Conservation (phyloP, 2,113 vertebrate species). For the Bucco capensis region DNA sequence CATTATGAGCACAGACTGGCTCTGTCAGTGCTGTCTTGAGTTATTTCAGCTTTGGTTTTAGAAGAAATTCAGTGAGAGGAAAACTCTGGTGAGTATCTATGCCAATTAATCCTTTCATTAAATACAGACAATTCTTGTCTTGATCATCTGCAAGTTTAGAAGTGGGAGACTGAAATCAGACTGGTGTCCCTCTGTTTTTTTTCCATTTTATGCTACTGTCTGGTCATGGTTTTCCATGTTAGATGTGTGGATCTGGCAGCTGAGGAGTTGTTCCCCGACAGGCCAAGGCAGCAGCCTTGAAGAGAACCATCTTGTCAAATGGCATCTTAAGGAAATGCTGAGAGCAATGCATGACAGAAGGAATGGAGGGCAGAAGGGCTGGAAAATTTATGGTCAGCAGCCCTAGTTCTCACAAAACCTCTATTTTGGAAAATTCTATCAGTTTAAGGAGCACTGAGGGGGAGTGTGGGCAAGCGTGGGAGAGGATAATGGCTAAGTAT, state of each 20-base stretch:
- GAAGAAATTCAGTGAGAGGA: background rate
- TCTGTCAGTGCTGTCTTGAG: background rate
- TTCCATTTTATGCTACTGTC: fast-evolving
- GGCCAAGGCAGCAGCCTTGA: background rate
- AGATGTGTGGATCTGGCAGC: background rate
- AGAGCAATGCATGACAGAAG: background rate
- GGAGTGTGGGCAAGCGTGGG: background rate
- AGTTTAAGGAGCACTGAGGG: background rate
- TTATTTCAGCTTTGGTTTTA: background rate
- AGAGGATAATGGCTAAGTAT: background rate
- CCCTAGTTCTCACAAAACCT: background rate
- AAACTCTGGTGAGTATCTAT: background rate
- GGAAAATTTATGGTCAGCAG: background rate
- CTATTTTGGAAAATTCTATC: slow-evolving; percentile 10
- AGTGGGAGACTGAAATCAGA: background rate
- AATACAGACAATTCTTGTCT: background rate
- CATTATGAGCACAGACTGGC: background rate
- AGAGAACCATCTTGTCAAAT: background rate
- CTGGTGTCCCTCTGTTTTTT: background rate
- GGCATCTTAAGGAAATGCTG: background rate
- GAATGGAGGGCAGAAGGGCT: background rate
- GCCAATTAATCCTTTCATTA: background rate
- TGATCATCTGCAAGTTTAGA: background rate
- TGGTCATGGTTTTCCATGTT: fast-evolving
- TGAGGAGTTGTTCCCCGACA: background rate